Evolutionary conservation across 2,888 invertebrate species (phyloP), one percentile per base, ranked within the genome.

Genomic region (Cyclophora albipunctata): DNA sequence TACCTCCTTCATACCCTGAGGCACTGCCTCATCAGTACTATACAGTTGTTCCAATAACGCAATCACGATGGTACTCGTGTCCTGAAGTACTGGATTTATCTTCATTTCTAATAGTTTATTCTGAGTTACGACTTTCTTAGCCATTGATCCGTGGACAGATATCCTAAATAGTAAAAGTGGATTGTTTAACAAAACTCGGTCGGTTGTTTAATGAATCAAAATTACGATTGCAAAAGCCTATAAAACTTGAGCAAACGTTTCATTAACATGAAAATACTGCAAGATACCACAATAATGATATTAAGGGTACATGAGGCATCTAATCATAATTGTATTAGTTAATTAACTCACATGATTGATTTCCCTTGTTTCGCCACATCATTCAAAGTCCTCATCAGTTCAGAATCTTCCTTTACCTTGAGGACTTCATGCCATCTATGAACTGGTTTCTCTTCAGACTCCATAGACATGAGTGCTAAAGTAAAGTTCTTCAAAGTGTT

Each of bases 71-170:
- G 69, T 69, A 0, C 74, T 73, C 0, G 76, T 63, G 43, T 84
- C 76, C 2, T 77, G 66, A 1, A 89, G 54, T 2, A 75, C 66
- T 0, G 89, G 85, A 0, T 79, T 63, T 45, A 89, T 73, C 58
- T 88, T 88, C 51, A 68, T 81, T 46, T 84, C 78, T 2, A 89
- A 58, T 1, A 89, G 75, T 0, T 75, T 59, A 53, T 87, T 89
- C 51, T 87, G 86, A 34, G 76, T 78, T 0, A 89, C 78, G 4
- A 89, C 80, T 60, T 87, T 87, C 55, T 84, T 86, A 2, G 89
- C 87, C 52, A 89, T 53, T 0, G 85, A 81, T 5, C 87, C 87
- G 54, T 89, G 88, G 3, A 84, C 67, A 42, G 84, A 81, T 64
- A 88, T 79, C 47, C 88, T 88, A 63, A 7, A 73, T 74, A 53